Evolutionary conservation across 2,113 vertebrate species (phyloP).

Genomic region (Otis tarda): DNA sequence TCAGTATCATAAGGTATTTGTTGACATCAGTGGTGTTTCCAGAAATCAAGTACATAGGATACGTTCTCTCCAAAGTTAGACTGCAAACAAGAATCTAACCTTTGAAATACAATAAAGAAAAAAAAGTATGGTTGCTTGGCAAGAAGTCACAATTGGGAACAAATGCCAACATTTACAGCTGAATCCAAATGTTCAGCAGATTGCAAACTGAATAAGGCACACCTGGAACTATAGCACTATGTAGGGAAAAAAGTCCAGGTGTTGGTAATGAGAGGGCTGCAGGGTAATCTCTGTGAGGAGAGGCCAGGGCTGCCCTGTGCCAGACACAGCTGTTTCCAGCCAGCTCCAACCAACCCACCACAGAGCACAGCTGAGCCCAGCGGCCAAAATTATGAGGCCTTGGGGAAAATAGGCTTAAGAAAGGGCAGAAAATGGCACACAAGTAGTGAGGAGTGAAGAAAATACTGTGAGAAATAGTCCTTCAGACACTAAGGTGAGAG

Average conservation of each 20-base stretch:
- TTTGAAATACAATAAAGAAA: constrained; percentile 28
- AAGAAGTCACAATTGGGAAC: constrained; percentile 25
- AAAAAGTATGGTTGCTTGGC: constrained; percentile 48
- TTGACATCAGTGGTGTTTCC: background rate
- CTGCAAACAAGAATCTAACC: background rate
- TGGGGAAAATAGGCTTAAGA: background rate
- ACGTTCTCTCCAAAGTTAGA: background rate
- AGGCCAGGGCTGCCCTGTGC: fast-evolving
- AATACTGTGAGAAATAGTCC: background rate
- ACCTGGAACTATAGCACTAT: constrained; percentile 60
- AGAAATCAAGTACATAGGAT: background rate
- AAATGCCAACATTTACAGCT: constrained; percentile 30
- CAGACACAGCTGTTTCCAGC: fast-evolving
- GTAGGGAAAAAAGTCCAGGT: background rate
- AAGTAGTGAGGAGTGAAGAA: background rate
- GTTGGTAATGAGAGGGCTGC: fast-evolving
- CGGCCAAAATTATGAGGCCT: fast-evolving
- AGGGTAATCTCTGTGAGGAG: background rate
- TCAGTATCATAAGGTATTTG: background rate
- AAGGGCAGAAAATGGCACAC: background rate
- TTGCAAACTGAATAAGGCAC: constrained; percentile 62
- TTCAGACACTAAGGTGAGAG: background rate
- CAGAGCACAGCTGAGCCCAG: fast-evolving
- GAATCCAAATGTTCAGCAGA: constrained; percentile 74
- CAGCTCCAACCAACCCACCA: fast-evolving